Base-by-base conservation (phyloP, 2,797 vertebrate species). In the Buceros bicornis region DNA sequence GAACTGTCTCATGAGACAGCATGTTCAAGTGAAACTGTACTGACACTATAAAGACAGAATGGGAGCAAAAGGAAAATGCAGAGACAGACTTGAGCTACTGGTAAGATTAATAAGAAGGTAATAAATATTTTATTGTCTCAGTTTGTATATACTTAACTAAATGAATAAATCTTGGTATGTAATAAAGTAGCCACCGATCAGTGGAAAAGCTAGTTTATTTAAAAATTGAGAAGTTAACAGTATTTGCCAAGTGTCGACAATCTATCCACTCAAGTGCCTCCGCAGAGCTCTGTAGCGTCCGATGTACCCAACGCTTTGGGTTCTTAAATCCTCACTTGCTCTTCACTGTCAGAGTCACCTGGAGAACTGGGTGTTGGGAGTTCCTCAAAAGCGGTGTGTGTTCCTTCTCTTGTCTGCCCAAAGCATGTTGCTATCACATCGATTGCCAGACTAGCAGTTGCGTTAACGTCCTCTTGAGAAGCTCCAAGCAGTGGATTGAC, bases 391-490 rank as follows among this genome's bases (percentile, higher is more conserved):
- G 98, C 94, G 0, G 67, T 71, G 79, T 98, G 99, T 6, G 98
- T 98, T 3, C 99, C 99, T 96, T 99, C 99, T 71, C 99, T 98
- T 29, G 99, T 99, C 97, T 99, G 99, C 54, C 99, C 99, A 91
- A 99, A 98, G 90, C 98, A 98, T 1, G 99, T 99, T 4, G 99
- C 99, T 16, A 99, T 99, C 94, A 99, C 98, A 3, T 99, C 99
- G 0, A 99, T 98, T 8, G 99, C 99, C 28, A 99, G 96, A 16
- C 97, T 96, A 10, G 98, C 98, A 15, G 99, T 99, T 82, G 98
- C 98, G 15, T 99, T 98, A 81, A 99, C 98, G 31, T 99, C 99
- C 78, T 99, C 99, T 5, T 96, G 98, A 85, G 96, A 99, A 4
- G 98, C 96, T 22, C 99, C 99, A 62, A 99, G 96, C 71, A 95